Evolutionary conservation across 1,140 invertebrate genomes (phyloP).

Genomic region (Drosophila seguyi): DNA sequence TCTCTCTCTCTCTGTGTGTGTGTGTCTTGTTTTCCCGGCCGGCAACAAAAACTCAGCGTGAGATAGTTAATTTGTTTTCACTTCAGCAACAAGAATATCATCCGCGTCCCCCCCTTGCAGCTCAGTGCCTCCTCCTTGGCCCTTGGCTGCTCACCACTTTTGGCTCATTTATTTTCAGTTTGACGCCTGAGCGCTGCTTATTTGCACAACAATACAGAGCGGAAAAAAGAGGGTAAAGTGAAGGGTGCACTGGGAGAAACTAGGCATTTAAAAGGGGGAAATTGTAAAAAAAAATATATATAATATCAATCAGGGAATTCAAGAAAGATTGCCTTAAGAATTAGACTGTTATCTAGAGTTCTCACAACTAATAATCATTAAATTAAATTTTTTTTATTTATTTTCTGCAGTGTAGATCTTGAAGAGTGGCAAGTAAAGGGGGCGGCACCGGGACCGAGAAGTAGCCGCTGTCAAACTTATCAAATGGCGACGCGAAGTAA

Average conservation of each 20-base stretch:
- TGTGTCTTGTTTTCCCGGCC: constrained; percentile 10
- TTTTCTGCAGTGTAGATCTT: constrained; percentile 1
- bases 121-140: constrained; percentile 8
- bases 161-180: constrained; percentile 83
- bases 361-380: too few species aligned
- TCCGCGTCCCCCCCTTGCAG: constrained; percentile 9
- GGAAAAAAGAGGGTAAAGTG: neutral
- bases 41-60: constrained; percentile 75
- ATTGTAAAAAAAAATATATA: neutral
- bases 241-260: neutral
- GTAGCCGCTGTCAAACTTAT: constrained; percentile 81
- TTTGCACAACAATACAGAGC: constrained; percentile 71
- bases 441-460: constrained; percentile 26
- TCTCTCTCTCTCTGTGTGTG: neutral
- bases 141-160: constrained; percentile 61
- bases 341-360: neutral
- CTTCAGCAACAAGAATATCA: constrained; percentile 76
- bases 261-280: accelerated
- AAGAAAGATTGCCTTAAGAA: neutral
- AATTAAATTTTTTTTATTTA: too few species aligned
- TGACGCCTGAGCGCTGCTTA: constrained; percentile 80
- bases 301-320: neutral
- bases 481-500: constrained; percentile 74
- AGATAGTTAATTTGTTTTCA: constrained; percentile 84
- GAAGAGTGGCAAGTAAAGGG: neutral